Evolutionary conservation across 1,140 invertebrate genomes (phyloP).

Genomic region (Ephestia elutella): DNA sequence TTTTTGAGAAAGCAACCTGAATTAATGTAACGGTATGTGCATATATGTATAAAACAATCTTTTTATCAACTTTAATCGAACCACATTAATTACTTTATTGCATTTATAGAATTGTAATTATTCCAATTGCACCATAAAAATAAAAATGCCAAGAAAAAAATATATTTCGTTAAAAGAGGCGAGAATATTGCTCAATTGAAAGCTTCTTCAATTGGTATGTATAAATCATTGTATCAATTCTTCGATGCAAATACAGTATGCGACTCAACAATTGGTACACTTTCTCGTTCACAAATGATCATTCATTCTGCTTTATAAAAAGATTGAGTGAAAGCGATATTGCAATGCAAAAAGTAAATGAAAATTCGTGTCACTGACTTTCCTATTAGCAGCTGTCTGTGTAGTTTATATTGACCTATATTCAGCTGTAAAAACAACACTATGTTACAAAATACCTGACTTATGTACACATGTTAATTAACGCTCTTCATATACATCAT

Average conservation of each 20-base stretch:
- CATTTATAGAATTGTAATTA: constrained; percentile 27
- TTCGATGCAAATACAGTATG: constrained; percentile 39
- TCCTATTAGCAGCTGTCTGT: constrained; percentile 46
- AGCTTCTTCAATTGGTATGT: constrained; percentile 51
- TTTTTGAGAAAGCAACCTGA: constrained; percentile 38
- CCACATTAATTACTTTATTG: no score
- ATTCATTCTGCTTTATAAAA: constrained; percentile 57
- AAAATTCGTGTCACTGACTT: constrained; percentile 65
- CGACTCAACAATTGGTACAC: constrained; percentile 51
- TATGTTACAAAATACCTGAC: not conserved
- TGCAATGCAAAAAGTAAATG: constrained; percentile 60
- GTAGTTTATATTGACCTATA: constrained; percentile 39
- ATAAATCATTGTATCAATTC: constrained; percentile 47
- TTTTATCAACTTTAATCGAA: no score
- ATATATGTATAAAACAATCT: not conserved
- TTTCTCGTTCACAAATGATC: constrained; percentile 63
- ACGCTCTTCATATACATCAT: no score
- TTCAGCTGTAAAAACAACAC: constrained; percentile 17
- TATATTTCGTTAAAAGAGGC: not conserved
- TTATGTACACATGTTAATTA: no score
- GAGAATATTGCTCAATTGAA: constrained; percentile 39
- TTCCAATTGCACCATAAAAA: constrained; percentile 18
- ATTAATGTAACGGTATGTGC: constrained; percentile 29
- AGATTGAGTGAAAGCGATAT: constrained; percentile 68
- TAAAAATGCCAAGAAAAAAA: not conserved